phyloP scores from a whole-genome alignment of 2,888 invertebrate genomes.

The Oligia latruncula region DNA sequence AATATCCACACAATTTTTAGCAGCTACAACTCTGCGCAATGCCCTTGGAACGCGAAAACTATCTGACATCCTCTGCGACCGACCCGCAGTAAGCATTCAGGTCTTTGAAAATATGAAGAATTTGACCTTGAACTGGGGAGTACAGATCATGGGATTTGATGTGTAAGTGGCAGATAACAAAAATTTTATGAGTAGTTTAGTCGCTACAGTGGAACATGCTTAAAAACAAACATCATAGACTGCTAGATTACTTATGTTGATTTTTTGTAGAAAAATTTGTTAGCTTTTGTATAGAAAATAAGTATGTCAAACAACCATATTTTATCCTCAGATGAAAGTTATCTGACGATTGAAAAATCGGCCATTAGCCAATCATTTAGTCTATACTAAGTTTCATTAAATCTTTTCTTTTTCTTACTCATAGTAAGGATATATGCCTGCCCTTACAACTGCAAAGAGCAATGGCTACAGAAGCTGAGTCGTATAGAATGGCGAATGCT shows the following conservation, averaged over 20 bases:
- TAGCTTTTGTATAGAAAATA: not conserved
- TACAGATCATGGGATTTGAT: constrained; percentile 96
- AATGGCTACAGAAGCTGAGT: constrained; percentile 92
- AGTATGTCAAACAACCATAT: not conserved
- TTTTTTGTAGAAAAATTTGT: not conserved
- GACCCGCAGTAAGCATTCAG: constrained; percentile 95
- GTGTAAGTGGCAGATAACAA: constrained; percentile 91
- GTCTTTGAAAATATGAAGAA: constrained; percentile 94
- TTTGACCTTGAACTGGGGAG: constrained; percentile 96
- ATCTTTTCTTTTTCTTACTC: constrained; percentile 3
- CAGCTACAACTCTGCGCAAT: constrained; percentile 95
- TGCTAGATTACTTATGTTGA: not conserved
- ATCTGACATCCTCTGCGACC: constrained; percentile 95
- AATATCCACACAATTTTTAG: constrained; percentile 93
- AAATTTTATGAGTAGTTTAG: not conserved
- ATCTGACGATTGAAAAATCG: not conserved
- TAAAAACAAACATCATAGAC: not conserved
- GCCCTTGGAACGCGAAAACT: constrained; percentile 96
- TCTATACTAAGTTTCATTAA: not conserved
- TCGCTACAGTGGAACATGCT: not conserved
- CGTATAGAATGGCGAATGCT: constrained; percentile 90
- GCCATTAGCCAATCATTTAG: not conserved
- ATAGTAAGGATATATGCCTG: constrained; percentile 78
- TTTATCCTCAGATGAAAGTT: not conserved
- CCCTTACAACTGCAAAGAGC: constrained; percentile 89